Evolutionary conservation across 2,113 vertebrate species (phyloP), one percentile per base, ranked within the genome.

Genomic region (Pelobates fuscus): DNA sequence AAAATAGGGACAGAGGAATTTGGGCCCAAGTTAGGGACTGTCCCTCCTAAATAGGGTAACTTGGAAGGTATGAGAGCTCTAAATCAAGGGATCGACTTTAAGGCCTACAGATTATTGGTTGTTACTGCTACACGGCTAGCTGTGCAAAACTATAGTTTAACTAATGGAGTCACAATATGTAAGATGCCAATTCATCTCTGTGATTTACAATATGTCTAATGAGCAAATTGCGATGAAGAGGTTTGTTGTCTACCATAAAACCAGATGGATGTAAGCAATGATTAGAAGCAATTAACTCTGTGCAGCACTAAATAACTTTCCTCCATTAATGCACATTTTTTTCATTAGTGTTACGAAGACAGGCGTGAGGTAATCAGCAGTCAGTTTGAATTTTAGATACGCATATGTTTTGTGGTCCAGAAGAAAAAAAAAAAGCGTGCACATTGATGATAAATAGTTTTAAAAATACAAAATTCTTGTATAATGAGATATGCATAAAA

Each of bases 201-300:
- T 90, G 83, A 92, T 92, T 92, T 92, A 91, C 91, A 92, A 83
- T 84, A 88, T 78, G 86, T 84, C 92, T 95, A 94, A 95, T 83
- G 89, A 96, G 93, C 88, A 91, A 84, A 87, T 6, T 88, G 86
- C 90, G 88, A 86, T 82, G 84, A 95, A 94, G 93, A 91, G 92
- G 92, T 93, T 94, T 95, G 95, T 93, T 95, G 93, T 94, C 91
- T 92, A 84, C 85, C 83, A 88, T 92, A 93, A 92, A 92, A 94
- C 82, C 94, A 96, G 94, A 96, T 89, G 89, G 92, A 96, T 93
- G 89, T 82, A 94, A 93, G 88, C 90, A 87, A 80, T 93, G 92
- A 98, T 97, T 95, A 96, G 90, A 93, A 93, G 89, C 92, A 94
- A 97, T 97, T 95, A 95, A 89, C 91, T 93, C 83, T 88, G 85